Evolutionary conservation across 2,888 invertebrate genomes (phyloP).

Genomic region (Phlogophora meticulosa): DNA sequence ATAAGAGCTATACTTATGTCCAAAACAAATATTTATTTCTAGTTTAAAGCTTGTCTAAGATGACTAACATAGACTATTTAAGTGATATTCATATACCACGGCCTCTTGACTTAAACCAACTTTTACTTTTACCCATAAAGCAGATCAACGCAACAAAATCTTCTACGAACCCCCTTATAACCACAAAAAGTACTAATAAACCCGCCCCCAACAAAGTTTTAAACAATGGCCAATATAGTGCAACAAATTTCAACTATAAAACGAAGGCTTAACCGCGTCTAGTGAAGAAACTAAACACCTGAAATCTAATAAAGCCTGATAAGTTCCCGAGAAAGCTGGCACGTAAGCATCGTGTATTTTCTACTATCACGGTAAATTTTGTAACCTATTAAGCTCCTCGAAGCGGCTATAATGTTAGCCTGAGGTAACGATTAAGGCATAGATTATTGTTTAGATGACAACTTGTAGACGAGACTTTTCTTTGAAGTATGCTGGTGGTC

Average conservation of each 20-base stretch:
- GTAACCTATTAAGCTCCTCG: slow-evolving; percentile 90
- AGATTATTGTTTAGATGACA: slow-evolving; percentile 77
- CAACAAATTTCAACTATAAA: slow-evolving; percentile 69
- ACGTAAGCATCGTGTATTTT: slow-evolving; percentile 89
- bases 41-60: neutral
- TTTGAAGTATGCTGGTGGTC: slow-evolving; percentile 25
- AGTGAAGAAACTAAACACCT: slow-evolving; percentile 82
- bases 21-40: neutral
- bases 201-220: slow-evolving; percentile 33
- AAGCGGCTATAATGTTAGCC: slow-evolving; percentile 90
- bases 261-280: slow-evolving; percentile 65
- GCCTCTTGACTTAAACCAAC: too few species aligned
- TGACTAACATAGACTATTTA: neutral
- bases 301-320: slow-evolving; percentile 84
- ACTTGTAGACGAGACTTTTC: slow-evolving; percentile 65
- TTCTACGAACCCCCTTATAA: neutral
- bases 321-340: slow-evolving; percentile 83
- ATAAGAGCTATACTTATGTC: neutral
- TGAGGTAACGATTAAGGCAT: slow-evolving; percentile 89
- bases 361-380: slow-evolving; percentile 90
- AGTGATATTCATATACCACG: neutral
- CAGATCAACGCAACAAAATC: slow-evolving; percentile 28
- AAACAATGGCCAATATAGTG: slow-evolving; percentile 65
- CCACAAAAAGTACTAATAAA: slow-evolving; percentile 49
- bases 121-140: slow-evolving; percentile 3